These are phyloP conservation scores for Cinclus cinclus DNA, from an alignment of 2,113 vertebrate genomes.

Conservation along the genomic window DNA sequence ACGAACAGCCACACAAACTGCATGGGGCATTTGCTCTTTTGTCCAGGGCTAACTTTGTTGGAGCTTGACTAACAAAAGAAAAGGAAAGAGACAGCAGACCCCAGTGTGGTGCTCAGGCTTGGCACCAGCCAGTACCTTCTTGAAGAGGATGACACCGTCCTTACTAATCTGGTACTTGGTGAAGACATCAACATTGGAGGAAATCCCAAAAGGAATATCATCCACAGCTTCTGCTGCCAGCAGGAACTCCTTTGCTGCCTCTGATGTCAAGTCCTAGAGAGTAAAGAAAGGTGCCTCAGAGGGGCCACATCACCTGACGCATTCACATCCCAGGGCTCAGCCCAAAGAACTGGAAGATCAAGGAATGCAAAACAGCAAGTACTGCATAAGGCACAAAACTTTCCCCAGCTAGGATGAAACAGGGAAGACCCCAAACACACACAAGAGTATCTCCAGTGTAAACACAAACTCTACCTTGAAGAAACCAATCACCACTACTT, in stretches of 20 bases:
- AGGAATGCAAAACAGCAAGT: neutral
- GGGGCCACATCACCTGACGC: neutral
- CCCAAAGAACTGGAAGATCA: neutral
- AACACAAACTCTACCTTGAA: slow-evolving; percentile 85
- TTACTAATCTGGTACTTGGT: slow-evolving; percentile 84
- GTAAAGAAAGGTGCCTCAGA: neutral
- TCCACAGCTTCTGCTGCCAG: slow-evolving; percentile 87
- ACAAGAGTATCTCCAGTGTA: neutral
- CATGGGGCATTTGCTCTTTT: accelerated
- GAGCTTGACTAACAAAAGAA: neutral
- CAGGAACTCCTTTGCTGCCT: slow-evolving; percentile 83
- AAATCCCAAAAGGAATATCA: slow-evolving; percentile 90
- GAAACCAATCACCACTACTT: slow-evolving; percentile 92
- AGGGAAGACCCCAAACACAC: neutral
- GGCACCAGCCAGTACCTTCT: slow-evolving; percentile 82
- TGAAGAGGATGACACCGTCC: slow-evolving; percentile 90
- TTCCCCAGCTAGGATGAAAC: neutral
- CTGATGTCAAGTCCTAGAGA: slow-evolving; percentile 80
- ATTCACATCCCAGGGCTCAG: neutral
- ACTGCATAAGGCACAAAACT: neutral
- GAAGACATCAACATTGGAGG: slow-evolving; percentile 80
- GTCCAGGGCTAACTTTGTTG: neutral
- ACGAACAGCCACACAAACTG: neutral
- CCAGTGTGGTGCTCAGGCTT: neutral
- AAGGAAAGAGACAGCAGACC: neutral